Base-by-base conservation (phyloP, 2,797 vertebrate genomes). In the Rhynchonycteris naso region DNA sequence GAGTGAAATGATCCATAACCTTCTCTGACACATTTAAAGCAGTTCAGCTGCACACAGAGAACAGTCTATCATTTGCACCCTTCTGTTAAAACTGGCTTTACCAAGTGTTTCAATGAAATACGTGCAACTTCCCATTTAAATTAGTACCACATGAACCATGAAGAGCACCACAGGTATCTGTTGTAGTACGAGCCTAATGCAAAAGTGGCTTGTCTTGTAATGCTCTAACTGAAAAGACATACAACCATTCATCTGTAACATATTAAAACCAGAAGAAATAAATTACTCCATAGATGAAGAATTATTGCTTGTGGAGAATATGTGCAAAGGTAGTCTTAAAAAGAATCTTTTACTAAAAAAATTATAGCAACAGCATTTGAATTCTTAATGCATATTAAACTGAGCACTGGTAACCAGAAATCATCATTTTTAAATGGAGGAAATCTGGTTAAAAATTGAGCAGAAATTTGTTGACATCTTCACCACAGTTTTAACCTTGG, bases 101-200 rank as follows among this genome's bases (percentile, higher is more conserved):
- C 98, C 98, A 98, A 99, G 99, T 98, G 98, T 98, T 99, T 99
- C 99, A 98, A 98, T 99, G 99, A 99, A 99, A 99, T 99, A 99
- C 99, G 99, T 99, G 98, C 99, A 99, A 99, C 99, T 99, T 99
- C 99, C 99, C 98, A 98, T 99, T 99, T 99, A 99, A 99, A 99
- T 99, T 99, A 99, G 99, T 98, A 99, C 98, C 98, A 99, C 99
- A 98, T 99, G 99, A 99, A 99, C 99, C 99, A 99, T 99, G 99
- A 99, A 99, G 99, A 99, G 98, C 99, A 99, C 99, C 99, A 99
- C 99, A 99, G 99, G 99, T 99, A 99, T 98, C 98, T 98, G 98
- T 98, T 98, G 98, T 98, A 98, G 98, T 97, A 98, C 98, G 98
- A 98, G 98, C 95, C 98, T 96, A 98, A 98, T 98, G 98, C 98